A percentile compares a stretch with the other conserved stretches of the same genome.
Conservation (phyloP, 30 jellyfish, hydroid and myxozoan species). For the Aurelia aurita region DNA sequence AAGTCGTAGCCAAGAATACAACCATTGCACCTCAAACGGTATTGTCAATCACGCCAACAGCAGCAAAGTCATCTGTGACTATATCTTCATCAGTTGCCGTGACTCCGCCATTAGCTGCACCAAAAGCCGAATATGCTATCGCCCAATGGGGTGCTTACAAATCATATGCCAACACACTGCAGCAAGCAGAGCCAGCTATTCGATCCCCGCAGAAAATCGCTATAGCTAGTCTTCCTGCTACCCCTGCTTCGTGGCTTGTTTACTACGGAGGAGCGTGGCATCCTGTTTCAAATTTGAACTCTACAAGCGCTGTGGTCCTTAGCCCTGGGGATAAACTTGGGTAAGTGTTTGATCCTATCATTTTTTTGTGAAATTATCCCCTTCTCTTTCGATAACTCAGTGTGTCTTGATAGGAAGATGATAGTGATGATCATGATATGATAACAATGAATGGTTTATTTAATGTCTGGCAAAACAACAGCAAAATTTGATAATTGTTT, state of each 20-base stretch:
- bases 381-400: no score
- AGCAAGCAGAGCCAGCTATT: slow-evolving; percentile 19
- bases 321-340: slow-evolving; percentile 40
- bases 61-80: not conserved
- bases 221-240: not conserved
- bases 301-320: slow-evolving; percentile 26
- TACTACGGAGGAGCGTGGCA: slow-evolving; percentile 27
- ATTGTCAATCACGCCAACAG: not conserved
- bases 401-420: no score
- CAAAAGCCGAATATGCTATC: not conserved
- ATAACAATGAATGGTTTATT: no score
- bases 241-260: slow-evolving; percentile 16
- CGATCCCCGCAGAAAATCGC: slow-evolving; percentile 16
- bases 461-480: no score
- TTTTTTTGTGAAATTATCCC: no score
- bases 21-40: not conserved
- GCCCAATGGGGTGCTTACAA: slow-evolving; percentile 1
- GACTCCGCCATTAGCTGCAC: slow-evolving; percentile 8
- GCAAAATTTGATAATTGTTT: no score
- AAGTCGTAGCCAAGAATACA: no score
- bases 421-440: no score
- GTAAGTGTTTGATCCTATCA: slow-evolving; percentile 25
- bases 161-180: not conserved
- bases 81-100: not conserved
- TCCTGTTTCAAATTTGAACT: slow-evolving; percentile 1